Conservation (phyloP, 2,888 invertebrate species). For the Agriopis leucophaearia region DNA sequence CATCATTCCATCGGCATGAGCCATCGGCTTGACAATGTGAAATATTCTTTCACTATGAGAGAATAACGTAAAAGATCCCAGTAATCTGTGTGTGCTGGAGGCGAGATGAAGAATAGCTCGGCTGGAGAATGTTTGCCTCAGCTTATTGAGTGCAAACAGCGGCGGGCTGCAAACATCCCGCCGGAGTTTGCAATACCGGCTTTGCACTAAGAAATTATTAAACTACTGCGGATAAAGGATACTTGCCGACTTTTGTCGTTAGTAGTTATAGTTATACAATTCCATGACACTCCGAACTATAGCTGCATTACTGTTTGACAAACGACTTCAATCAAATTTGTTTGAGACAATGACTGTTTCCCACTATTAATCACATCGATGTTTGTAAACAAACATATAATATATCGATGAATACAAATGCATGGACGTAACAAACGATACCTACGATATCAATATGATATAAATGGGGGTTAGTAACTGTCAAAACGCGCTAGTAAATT, state of each 20-base stretch:
- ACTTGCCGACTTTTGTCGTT: conserved; percentile 15
- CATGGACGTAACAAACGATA: no score
- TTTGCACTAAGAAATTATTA: conserved; percentile 58
- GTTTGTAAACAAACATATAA: no score
- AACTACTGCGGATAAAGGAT: conserved; percentile 45
- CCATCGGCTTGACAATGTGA: conserved; percentile 27
- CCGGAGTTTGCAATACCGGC: conserved; percentile 39
- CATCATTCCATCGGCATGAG: conserved; percentile 13
- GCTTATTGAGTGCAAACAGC: conserved; percentile 75
- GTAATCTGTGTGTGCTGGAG: conserved; percentile 39
- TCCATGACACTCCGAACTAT: no score
- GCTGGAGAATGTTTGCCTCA: conserved; percentile 63
- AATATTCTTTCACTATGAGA: conserved; percentile 24
- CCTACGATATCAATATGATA: no score
- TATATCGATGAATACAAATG: no score
- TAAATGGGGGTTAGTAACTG: no score
- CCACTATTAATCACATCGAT: no score
- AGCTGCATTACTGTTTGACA: no score
- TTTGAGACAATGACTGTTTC: no score
- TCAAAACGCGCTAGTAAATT: no score
- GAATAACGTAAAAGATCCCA: conserved; percentile 28
- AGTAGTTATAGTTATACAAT: conserved; percentile 2
- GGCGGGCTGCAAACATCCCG: conserved; percentile 55
- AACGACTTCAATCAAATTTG: no score
- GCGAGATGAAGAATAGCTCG: conserved; percentile 57